Conservation (phyloP, 2,797 vertebrate species). For the Amblyraja radiata region DNA sequence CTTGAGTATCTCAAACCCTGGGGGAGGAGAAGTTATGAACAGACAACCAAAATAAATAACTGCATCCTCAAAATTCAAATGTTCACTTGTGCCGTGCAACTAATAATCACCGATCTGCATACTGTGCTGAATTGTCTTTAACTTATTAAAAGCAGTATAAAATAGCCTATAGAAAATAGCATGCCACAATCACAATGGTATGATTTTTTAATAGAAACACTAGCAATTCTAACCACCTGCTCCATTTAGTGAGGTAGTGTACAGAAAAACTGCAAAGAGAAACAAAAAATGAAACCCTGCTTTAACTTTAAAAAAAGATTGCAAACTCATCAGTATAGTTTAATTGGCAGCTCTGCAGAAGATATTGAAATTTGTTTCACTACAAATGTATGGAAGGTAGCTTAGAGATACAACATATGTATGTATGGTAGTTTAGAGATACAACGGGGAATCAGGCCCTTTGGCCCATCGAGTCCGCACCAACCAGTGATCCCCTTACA, state of each 20-base stretch:
- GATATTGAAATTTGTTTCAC: background rate
- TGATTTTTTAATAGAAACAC: background rate
- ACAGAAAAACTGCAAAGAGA: background rate
- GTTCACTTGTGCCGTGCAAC: background rate
- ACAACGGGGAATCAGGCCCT: no score
- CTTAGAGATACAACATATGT: no score
- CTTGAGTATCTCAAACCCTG: conserved; percentile 94
- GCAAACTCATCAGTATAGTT: background rate
- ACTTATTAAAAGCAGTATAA: background rate
- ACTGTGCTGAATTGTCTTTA: background rate
- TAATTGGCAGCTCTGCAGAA: background rate
- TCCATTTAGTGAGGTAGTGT: background rate
- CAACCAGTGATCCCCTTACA: no score
- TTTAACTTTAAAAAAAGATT: background rate
- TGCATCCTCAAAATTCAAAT: background rate
- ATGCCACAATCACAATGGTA: background rate
- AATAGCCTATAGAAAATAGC: background rate
- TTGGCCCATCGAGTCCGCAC: no score
- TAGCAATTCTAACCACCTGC: background rate
- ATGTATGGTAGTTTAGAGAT: no score
- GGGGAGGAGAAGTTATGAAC: background rate
- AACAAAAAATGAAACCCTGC: no score
- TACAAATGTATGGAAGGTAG: no score
- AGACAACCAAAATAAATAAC: background rate
- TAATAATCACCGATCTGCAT: no score